These are phyloP conservation scores for Gymnobelideus leadbeateri DNA, from an alignment of 2,113 vertebrate genomes.

Conservation along the genomic window DNA sequence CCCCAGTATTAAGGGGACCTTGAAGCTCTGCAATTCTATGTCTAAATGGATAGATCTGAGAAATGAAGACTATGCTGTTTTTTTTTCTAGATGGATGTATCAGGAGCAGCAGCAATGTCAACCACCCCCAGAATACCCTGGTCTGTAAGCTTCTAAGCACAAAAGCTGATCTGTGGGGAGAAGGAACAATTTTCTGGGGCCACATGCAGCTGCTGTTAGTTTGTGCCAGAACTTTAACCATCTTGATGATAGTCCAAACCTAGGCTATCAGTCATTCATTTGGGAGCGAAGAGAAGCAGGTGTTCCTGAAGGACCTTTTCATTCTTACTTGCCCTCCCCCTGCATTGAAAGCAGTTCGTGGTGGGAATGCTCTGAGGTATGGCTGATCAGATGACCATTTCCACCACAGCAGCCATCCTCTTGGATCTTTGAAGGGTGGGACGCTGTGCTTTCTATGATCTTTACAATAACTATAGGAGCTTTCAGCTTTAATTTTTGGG, in stretches of 20 bases:
- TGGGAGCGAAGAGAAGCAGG: slow-evolving; percentile 36
- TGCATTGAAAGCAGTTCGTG: neutral
- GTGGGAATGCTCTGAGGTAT: neutral
- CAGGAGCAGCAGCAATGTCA: neutral
- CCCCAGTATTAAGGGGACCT: neutral
- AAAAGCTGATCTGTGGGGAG: slow-evolving; percentile 54
- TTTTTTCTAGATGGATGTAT: neutral
- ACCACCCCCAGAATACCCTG: neutral
- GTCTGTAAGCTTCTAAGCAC: slow-evolving; percentile 27
- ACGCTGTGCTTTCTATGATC: neutral
- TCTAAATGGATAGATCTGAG: neutral
- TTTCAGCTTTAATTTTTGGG: neutral
- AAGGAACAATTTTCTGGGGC: slow-evolving; percentile 45
- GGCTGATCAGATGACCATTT: neutral
- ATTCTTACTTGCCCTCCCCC: neutral
- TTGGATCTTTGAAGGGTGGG: neutral
- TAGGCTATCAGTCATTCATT: slow-evolving; percentile 15
- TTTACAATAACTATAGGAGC: slow-evolving; percentile 32
- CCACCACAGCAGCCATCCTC: neutral
- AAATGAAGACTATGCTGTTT: slow-evolving; percentile 26
- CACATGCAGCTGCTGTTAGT: neutral
- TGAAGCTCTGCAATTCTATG: neutral
- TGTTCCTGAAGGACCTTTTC: neutral
- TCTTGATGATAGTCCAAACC: neutral
- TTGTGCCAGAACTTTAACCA: neutral